Evolutionary conservation across 2,797 vertebrate species (phyloP).

Genomic region (Thunnus albacares): DNA sequence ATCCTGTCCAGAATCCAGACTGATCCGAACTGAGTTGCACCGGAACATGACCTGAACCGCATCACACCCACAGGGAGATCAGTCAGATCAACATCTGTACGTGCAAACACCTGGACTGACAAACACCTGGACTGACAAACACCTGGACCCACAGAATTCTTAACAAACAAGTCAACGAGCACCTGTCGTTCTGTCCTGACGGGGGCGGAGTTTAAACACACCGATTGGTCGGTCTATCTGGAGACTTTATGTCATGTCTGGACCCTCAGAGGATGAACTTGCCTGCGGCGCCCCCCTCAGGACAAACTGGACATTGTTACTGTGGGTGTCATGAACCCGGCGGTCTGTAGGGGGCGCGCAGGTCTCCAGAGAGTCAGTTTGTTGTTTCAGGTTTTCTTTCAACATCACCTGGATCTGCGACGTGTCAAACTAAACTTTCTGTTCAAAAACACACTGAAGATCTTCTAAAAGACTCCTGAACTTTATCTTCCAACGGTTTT

Average conservation of each 20-base stretch:
- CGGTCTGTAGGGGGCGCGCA: not conserved
- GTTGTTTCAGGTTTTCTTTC: not conserved
- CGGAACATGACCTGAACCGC: conserved; percentile 1
- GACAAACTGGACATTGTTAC: not conserved
- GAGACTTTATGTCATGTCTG: not conserved
- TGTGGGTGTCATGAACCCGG: not conserved
- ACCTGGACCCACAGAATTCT: no score
- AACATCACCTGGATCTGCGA: not conserved
- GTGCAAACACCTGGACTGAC: not conserved
- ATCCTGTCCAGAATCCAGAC: conserved; percentile 38
- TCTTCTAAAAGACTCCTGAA: not conserved
- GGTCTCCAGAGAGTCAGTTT: not conserved
- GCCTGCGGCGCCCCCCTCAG: not conserved
- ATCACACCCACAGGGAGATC: not conserved
- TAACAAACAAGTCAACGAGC: no score
- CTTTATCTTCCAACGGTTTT: not conserved
- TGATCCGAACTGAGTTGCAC: not conserved
- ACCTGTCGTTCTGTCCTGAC: no score
- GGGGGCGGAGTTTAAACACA: not conserved
- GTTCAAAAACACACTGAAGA: not conserved
- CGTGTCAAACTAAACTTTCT: not conserved
- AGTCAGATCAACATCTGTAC: not conserved
- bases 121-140: no score
- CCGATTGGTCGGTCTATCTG: not conserved
- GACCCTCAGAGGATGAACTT: not conserved